These are phyloP conservation scores for Drosophila equinoxialis DNA, from an alignment of 1,140 invertebrate species.

Conservation along the genomic window DNA sequence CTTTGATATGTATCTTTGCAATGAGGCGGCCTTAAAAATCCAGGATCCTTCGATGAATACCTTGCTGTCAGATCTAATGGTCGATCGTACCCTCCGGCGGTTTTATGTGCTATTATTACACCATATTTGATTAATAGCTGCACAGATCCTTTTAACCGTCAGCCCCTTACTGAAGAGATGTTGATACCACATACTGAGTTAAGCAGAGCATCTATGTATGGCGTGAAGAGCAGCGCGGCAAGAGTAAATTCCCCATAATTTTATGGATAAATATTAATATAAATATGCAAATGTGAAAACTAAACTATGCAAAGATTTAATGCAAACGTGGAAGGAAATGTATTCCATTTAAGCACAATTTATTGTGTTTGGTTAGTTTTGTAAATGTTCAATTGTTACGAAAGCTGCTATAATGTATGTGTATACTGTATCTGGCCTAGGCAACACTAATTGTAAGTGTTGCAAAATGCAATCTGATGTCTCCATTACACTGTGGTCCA, in stretches of 20 bases:
- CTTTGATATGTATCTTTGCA: too few species aligned
- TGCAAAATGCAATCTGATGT: too few species aligned
- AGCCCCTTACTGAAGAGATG: constrained; percentile 95
- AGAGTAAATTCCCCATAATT: background rate
- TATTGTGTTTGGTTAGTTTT: background rate
- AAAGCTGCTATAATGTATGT: too few species aligned
- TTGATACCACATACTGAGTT: constrained; percentile 89
- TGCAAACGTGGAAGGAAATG: too few species aligned
- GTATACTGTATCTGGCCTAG: too few species aligned
- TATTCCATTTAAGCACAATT: background rate
- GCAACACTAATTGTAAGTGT: too few species aligned
- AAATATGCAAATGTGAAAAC: background rate
- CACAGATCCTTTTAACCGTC: constrained; percentile 98
- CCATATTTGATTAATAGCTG: constrained; percentile 97
- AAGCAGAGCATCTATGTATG: constrained; percentile 91
- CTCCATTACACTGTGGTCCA: too few species aligned
- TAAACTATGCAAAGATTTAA: background rate
- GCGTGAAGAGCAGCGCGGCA: constrained; percentile 89
- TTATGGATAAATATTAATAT: background rate
- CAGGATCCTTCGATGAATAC: constrained; percentile 98
- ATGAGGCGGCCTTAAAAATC: too few species aligned
- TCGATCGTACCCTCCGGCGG: constrained; percentile 93
- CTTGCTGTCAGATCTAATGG: constrained; percentile 97
- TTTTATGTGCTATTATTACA: constrained; percentile 95
- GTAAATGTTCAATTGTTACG: too few species aligned